phyloP scores from a whole-genome alignment of 2,113 vertebrate genomes.

The Galbula dea region DNA sequence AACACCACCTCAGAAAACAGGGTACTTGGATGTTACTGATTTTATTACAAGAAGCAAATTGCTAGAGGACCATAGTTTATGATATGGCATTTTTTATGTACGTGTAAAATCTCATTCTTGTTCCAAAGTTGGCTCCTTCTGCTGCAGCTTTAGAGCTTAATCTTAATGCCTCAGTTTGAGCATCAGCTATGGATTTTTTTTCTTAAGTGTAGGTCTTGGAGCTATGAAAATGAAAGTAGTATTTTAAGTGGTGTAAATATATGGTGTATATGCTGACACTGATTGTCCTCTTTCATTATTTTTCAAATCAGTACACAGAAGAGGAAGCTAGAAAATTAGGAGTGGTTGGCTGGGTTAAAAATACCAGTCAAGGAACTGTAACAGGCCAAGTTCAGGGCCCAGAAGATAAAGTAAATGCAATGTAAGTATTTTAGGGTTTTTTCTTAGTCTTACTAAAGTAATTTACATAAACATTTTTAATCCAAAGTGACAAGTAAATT shows the following conservation, averaged over 20 bases:
- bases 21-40: neutral
- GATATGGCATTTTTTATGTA: neutral
- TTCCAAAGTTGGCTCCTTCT: neutral
- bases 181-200: neutral
- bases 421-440: slow-evolving; percentile 78
- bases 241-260: neutral
- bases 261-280: neutral
- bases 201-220: neutral
- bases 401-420: slow-evolving; percentile 79
- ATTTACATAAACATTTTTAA: neutral
- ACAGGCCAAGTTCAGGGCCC: slow-evolving; percentile 89
- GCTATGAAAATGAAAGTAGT: neutral
- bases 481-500: neutral
- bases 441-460: neutral
- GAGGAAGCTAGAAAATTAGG: slow-evolving; percentile 83
- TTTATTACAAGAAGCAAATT: neutral
- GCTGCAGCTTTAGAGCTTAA: neutral
- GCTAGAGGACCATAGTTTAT: neutral
- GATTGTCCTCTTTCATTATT: slow-evolving; percentile 17
- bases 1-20: neutral
- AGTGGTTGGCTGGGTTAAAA: slow-evolving; percentile 93
- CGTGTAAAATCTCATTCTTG: neutral
- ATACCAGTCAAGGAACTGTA: slow-evolving; percentile 85
- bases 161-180: neutral
- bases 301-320: slow-evolving; percentile 85